Evolutionary conservation across 2,113 vertebrate genomes (phyloP).

Genomic region (Penelope pileata): DNA sequence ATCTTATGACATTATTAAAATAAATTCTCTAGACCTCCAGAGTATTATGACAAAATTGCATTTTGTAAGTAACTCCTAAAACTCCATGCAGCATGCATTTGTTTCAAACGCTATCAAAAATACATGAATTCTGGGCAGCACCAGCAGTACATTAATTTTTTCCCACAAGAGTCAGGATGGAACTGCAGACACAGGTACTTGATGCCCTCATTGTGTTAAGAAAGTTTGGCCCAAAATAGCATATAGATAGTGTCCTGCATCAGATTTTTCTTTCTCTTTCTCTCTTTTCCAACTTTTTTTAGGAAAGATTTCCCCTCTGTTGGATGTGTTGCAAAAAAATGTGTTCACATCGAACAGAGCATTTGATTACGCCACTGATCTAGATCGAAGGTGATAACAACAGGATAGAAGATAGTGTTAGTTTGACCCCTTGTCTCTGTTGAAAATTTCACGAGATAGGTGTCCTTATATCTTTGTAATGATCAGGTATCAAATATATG

Average conservation of each 20-base stretch:
- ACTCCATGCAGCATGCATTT: neutral
- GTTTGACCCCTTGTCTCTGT: neutral
- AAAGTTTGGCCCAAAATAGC: neutral
- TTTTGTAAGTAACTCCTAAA: neutral
- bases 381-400: neutral
- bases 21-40: neutral
- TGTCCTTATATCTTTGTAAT: neutral
- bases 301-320: rapidly evolving
- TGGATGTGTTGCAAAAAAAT: neutral
- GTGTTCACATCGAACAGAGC: neutral
- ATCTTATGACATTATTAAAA: neutral
- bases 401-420: neutral
- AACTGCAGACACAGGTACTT: neutral
- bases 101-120: neutral
- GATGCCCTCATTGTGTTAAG: neutral
- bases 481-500: neutral
- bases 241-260: neutral
- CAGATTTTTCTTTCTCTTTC: neutral
- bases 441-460: neutral
- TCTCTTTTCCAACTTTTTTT: neutral
- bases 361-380: neutral
- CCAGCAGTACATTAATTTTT: neutral
- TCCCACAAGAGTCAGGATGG: neutral
- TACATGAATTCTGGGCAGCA: neutral
- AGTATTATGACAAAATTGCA: neutral